Percentiles rank a stretch among this genome's conserved stretches.
Evolutionary conservation across 2,888 invertebrate species (phyloP).

Genomic region (Lycophotia porphyrea): DNA sequence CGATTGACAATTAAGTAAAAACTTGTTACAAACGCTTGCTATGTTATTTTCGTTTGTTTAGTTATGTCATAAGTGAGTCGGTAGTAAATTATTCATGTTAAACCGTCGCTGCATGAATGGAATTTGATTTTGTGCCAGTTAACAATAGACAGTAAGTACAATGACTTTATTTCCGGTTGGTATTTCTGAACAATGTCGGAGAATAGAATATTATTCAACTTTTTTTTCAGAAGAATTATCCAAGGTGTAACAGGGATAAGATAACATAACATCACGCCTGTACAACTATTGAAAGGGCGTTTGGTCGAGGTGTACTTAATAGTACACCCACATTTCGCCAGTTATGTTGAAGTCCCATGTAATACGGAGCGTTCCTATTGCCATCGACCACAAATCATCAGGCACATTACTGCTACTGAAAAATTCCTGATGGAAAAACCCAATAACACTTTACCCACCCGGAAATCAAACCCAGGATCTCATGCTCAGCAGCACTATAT

Average conservation of each 20-base stretch:
- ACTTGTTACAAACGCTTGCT: constrained; percentile 20
- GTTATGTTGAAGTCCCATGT: too few relatives aligned
- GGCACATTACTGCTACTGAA: too few relatives aligned
- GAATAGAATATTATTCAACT: background rate
- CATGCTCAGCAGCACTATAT: too few relatives aligned
- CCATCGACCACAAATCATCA: too few relatives aligned
- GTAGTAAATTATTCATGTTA: constrained; percentile 45
- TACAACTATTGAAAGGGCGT: too few relatives aligned
- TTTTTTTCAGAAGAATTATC: background rate
- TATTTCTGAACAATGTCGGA: background rate
- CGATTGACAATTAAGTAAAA: constrained; percentile 45
- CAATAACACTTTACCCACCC: too few relatives aligned
- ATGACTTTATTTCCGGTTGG: constrained; percentile 30
- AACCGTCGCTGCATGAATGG: constrained; percentile 21
- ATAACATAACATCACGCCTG: too few relatives aligned
- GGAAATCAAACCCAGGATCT: too few relatives aligned
- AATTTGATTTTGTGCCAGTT: constrained; percentile 39
- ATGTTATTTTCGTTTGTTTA: constrained; percentile 36
- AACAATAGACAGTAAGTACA: constrained; percentile 14
- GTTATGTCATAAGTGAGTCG: constrained; percentile 34
- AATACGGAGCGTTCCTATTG: too few relatives aligned
- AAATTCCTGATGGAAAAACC: too few relatives aligned
- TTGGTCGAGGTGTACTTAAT: too few relatives aligned
- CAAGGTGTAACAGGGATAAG: background rate
- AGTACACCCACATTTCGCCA: too few relatives aligned